Percentiles rank a stretch among this genome's conserved stretches.
These are phyloP conservation scores for Melitaea athalia DNA, from an alignment of 2,888 invertebrate species.

Conservation along the genomic window DNA sequence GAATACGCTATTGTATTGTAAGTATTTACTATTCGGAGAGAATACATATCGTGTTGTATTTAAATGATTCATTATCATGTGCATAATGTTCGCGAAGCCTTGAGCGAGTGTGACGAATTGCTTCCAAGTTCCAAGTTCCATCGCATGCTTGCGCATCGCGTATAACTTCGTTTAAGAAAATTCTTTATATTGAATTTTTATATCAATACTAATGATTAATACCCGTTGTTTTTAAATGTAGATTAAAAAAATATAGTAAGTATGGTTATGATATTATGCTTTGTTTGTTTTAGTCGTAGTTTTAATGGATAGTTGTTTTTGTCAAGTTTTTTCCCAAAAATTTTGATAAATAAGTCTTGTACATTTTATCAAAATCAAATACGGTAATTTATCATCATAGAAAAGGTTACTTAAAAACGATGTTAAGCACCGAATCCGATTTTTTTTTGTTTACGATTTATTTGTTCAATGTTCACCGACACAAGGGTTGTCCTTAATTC, in stretches of 20 bases:
- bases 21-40: conserved; percentile 41
- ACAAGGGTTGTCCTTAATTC: conserved; percentile 57
- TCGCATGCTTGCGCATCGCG: not conserved
- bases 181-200: too few relatives aligned
- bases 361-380: too few relatives aligned
- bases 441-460: conserved; percentile 56
- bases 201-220: too few relatives aligned
- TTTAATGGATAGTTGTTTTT: too few relatives aligned
- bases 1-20: conserved; percentile 50
- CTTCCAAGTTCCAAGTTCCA: too few relatives aligned
- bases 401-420: not conserved
- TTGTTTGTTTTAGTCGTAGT: too few relatives aligned
- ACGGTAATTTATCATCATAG: not conserved
- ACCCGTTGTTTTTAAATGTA: too few relatives aligned
- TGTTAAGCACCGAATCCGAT: conserved; percentile 22
- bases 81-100: conserved; percentile 37
- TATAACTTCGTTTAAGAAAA: conserved; percentile 4
- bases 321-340: too few relatives aligned
- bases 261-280: too few relatives aligned
- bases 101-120: conserved; percentile 31
- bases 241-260: too few relatives aligned
- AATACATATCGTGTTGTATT: conserved; percentile 44
- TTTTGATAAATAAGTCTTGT: too few relatives aligned
- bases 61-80: conserved; percentile 45
- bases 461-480: conserved; percentile 49